Evolutionary conservation across 1,140 invertebrate species (phyloP).

Genomic region (Phocides pigmalion): DNA sequence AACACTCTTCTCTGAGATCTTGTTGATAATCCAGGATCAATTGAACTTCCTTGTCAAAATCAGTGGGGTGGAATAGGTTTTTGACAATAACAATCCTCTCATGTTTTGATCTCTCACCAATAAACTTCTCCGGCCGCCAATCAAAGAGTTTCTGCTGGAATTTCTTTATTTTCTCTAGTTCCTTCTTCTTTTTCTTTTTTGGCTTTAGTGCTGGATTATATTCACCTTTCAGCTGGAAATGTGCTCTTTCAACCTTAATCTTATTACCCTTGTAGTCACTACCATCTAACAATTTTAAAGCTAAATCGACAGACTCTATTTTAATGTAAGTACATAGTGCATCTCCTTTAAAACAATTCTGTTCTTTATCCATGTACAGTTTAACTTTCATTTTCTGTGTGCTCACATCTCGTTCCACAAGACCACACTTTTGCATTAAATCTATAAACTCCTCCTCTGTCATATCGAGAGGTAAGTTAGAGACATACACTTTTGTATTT

Average conservation of each 20-base stretch:
- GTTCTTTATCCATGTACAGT: slow-evolving; percentile 94
- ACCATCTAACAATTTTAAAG: slow-evolving; percentile 96
- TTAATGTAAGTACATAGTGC: slow-evolving; percentile 98
- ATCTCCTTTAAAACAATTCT: slow-evolving; percentile 96
- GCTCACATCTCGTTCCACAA: slow-evolving; percentile 94
- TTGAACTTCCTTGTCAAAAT: slow-evolving; percentile 95
- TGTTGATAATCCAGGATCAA: slow-evolving; percentile 96
- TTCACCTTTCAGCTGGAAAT: slow-evolving; percentile 97
- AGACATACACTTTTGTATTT: slow-evolving; percentile 99
- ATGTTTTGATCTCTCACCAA: slow-evolving; percentile 92
- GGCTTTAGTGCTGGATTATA: slow-evolving; percentile 98
- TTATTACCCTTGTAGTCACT: slow-evolving; percentile 91
- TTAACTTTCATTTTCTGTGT: slow-evolving; percentile 96
- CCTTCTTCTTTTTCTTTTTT: slow-evolving; percentile 95
- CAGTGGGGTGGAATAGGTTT: slow-evolving; percentile 95
- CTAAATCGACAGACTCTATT: slow-evolving; percentile 97
- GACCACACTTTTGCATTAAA: slow-evolving; percentile 98
- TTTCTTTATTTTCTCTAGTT: slow-evolving; percentile 95
- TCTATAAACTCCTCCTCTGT: slow-evolving; percentile 95
- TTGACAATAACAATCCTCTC: slow-evolving; percentile 97
- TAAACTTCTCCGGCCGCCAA: slow-evolving; percentile 96
- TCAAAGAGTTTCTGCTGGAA: slow-evolving; percentile 98
- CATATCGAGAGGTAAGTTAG: slow-evolving; percentile 94
- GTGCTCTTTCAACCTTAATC: slow-evolving; percentile 95
- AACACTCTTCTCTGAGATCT: slow-evolving; percentile 94